phyloP scores from a whole-genome alignment of 2,797 vertebrate genomes.

The Leptatherina wallacei region DNA sequence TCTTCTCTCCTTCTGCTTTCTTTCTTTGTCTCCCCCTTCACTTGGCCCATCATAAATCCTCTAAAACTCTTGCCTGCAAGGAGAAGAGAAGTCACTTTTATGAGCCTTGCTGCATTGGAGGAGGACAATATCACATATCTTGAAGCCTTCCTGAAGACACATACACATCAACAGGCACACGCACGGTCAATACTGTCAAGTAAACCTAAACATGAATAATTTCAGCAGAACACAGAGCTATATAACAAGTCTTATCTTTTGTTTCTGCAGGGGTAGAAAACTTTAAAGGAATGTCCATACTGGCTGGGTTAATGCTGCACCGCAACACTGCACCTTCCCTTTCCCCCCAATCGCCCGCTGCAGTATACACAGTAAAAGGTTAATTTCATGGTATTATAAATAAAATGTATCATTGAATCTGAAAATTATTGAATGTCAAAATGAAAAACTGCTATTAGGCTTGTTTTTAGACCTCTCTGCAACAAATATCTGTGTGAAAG shows the following conservation, averaged over 20 bases:
- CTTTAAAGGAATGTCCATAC: constrained; percentile 43
- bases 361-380: background rate
- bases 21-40: constrained; percentile 34
- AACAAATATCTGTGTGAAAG: background rate
- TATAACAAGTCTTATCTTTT: constrained; percentile 57
- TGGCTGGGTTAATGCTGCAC: constrained; percentile 44
- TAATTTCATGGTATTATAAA: background rate
- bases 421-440: background rate
- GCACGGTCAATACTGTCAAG: constrained; percentile 49
- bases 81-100: constrained; percentile 72
- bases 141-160: constrained; percentile 10
- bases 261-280: constrained; percentile 60
- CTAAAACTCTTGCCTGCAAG: constrained; percentile 58
- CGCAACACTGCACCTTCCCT: constrained; percentile 30
- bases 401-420: background rate
- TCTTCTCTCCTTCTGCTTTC: constrained; percentile 43
- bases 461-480: background rate
- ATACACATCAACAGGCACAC: constrained; percentile 14
- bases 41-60: constrained; percentile 73
- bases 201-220: constrained; percentile 62
- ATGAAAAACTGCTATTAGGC: background rate
- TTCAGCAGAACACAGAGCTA: constrained; percentile 42
- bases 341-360: background rate
- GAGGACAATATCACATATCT: constrained; percentile 71
- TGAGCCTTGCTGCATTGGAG: constrained; percentile 65